Base-by-base conservation (phyloP, 1,140 invertebrate genomes). In the Oncopeltus fasciatus region DNA sequence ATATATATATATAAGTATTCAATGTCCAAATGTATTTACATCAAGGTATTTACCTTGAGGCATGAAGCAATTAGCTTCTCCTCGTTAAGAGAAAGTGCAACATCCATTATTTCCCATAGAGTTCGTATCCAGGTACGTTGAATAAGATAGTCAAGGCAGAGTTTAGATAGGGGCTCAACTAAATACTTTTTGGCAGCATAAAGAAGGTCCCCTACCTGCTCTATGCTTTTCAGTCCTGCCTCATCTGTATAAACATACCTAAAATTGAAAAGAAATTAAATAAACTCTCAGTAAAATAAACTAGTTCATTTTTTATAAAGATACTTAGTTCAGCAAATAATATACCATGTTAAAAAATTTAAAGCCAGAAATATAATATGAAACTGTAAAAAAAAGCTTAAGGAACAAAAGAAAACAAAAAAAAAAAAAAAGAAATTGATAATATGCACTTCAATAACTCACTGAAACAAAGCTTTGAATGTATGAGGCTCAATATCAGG, bases 131-230 rank as follows among this genome's bases (percentile, higher is more conserved):
- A 53, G 4, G 59, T 62, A 18, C 62, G 49, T 27, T 61, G 57
- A 5, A 64, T 20, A 1, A 68, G 44, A 60, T 62, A 68, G 38
- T 62, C 31, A 2, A 64, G 24, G 61, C 67, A 68, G 0, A 38
- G 16, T 26, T 57, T 31, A 1, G 64, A 63, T 18, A 73, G 64
- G 26, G 66, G 63, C 1, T 69, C 66, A 21, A 73, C 62, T 51
- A 73, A 66, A 59, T 73, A 73, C 53, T 73, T 73, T 57, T 72
- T 72, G 18, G 69, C 66, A 8, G 67, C 67, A 62, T 73, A 73
- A 11, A 71, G 65, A n/a, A 72, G 64, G 11, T 66, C 67, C 24
- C 68, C 66, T 14, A 70, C 70, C 24, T 67, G 62, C 28, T 71
- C 69, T 29, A 70, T 64, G 49, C 65, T 67, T 20, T 59, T 29